Base-by-base conservation (phyloP, 1,140 invertebrate species). In the Ceratitis capitata region DNA sequence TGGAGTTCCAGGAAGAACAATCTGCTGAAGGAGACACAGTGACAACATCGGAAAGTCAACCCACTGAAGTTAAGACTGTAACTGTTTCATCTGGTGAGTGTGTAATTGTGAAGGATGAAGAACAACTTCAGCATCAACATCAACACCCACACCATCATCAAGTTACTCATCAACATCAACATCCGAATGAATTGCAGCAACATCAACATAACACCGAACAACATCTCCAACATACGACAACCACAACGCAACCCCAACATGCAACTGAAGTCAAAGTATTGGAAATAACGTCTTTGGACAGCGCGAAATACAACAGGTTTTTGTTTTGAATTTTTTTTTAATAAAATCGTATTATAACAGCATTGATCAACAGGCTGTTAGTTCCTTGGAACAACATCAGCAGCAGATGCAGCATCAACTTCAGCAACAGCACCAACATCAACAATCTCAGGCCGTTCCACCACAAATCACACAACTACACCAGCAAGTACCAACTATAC, bases 281-380 rank as follows among this genome's bases (percentile, higher is more conserved):
- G 0, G 90, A 91, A 74, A 91, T 91, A 9, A 91, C 90, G 78
- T 91, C 90, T 1, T 86, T 91, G 39, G 90, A 91, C 90, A 91
- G 61, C 89, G 90, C 23, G 90, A 91, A 85, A 90, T 91, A 87
- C 90, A 91, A 87, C 90, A 91, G 88, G 89, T 86, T 39, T 26
- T 42, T 7, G 4, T 29, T 42, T 39, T 26, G 29, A 9, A 35
- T 7, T 2, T 45, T 58, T 12, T 19, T 35, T 64, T 51, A 45
- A 69, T 5, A 0, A 32, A 29, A 26, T 85, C 3, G 0, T 49
- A 51, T n/a, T n/a, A n/a, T n/a, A 19, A 29, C 29, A 26, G 7
- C 0, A 32, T 49, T 9, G n/a, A 2, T 61, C 1, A 23, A 51
- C 69, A 91, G 89, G 90, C 90, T 39, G 90, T 91, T 6, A 91